phyloP scores from a whole-genome alignment of 2,888 invertebrate species.

The Leptogaster cylindrica region DNA sequence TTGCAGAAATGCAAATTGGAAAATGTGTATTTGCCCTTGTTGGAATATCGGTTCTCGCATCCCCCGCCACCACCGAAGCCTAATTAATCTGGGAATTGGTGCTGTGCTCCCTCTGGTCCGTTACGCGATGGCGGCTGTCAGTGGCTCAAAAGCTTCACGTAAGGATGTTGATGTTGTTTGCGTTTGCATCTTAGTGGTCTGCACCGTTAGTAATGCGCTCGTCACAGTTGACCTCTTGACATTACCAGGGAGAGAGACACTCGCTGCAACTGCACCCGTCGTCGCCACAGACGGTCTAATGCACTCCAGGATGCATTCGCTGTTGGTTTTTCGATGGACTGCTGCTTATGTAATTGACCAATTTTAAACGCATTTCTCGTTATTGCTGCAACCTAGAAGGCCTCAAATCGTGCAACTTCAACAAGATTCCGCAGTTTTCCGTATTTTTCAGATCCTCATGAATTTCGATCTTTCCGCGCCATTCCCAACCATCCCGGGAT shows the following conservation, averaged over 20 bases:
- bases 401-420: conserved; percentile 28
- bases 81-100: conserved; percentile 20
- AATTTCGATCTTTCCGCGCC: conserved; percentile 26
- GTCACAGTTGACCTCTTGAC: conserved; percentile 45
- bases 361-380: conserved; percentile 46
- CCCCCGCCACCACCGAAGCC: not conserved
- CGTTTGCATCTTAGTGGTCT: not conserved
- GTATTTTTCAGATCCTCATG: conserved; percentile 35
- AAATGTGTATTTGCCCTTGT: not conserved
- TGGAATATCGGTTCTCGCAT: not conserved
- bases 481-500: conserved; percentile 13
- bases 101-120: not conserved
- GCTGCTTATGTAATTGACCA: conserved; percentile 46
- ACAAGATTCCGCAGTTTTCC: conserved; percentile 35
- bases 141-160: not conserved
- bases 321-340: conserved; percentile 3
- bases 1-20: conserved; percentile 45
- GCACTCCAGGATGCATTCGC: conserved; percentile 17
- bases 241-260: conserved; percentile 15
- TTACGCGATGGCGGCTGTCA: not conserved
- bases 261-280: not conserved
- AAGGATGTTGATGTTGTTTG: not conserved
- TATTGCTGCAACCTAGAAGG: conserved; percentile 16
- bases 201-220: conserved; percentile 16
- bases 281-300: not conserved